phyloP scores from a whole-genome alignment of 2,797 vertebrate genomes.

The Trichosurus vulpecula region DNA sequence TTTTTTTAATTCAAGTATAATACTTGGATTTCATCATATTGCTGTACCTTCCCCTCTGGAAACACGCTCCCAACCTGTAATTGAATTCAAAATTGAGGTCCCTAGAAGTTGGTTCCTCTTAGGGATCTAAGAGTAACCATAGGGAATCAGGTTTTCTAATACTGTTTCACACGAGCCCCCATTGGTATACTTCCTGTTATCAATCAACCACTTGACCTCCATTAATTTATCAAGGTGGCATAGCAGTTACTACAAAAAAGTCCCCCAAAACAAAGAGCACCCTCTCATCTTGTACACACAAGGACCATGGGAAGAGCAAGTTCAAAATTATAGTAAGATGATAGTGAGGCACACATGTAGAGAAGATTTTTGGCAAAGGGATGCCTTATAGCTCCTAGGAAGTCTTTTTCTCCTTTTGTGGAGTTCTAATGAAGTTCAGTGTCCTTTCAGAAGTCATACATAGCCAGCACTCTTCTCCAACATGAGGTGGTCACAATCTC shows the following conservation, averaged over 20 bases:
- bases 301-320: neutral
- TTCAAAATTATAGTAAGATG: neutral
- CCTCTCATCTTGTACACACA: neutral
- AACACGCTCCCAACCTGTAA: neutral
- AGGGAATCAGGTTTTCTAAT: neutral
- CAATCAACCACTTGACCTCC: neutral
- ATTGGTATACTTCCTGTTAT: neutral
- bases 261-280: neutral
- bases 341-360: neutral
- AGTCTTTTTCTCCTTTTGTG: neutral
- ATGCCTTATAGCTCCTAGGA: neutral
- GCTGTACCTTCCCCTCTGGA: neutral
- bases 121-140: neutral
- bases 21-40: neutral
- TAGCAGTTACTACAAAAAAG: neutral
- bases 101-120: neutral
- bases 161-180: neutral
- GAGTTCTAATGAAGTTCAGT: neutral
- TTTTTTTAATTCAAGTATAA: neutral
- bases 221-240: neutral
- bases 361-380: neutral
- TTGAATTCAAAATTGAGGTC: neutral
- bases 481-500: neutral
- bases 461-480: neutral
- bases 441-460: neutral